Conservation (phyloP, 1,140 invertebrate species). For the Sinonovacula constricta region DNA sequence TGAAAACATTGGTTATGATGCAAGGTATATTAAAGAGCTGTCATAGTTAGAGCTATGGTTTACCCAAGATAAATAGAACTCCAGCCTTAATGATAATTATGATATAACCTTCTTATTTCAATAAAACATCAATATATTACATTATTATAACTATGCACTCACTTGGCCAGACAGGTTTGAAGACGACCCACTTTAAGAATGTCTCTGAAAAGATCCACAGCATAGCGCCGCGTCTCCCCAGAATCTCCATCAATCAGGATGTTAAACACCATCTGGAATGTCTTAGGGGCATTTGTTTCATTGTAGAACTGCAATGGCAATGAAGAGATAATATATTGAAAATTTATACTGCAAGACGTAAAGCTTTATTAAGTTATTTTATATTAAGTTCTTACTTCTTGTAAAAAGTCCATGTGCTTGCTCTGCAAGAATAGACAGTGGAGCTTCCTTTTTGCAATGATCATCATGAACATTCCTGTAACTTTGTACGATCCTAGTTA, state of each 20-base stretch:
- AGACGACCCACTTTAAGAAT: constrained; percentile 66
- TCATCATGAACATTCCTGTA: not conserved
- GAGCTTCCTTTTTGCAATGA: not conserved
- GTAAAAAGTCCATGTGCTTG: not conserved
- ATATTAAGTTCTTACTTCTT: not conserved
- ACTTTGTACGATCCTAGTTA: too few relatives aligned
- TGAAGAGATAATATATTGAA: too few relatives aligned
- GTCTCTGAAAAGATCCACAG: constrained; percentile 72
- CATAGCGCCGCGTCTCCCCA: constrained; percentile 64
- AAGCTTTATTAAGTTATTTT: too few relatives aligned
- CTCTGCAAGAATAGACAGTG: not conserved
- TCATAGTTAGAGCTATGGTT: too few relatives aligned
- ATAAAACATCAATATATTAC: not conserved
- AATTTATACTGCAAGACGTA: too few relatives aligned
- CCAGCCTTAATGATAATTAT: too few relatives aligned
- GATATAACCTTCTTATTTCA: too few relatives aligned
- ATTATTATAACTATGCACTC: constrained; percentile 41
- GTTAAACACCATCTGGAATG: constrained; percentile 73
- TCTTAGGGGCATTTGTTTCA: constrained; percentile 69
- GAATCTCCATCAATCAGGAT: constrained; percentile 68
- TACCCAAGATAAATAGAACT: too few relatives aligned
- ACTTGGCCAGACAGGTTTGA: constrained; percentile 66
- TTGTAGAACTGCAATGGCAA: constrained; percentile 73
- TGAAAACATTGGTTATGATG: too few relatives aligned
- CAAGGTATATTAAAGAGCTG: too few relatives aligned